Evolutionary conservation across 2,113 vertebrate genomes (phyloP), one percentile per base, ranked within the genome.

Genomic region (Edolisoma coerulescens): DNA sequence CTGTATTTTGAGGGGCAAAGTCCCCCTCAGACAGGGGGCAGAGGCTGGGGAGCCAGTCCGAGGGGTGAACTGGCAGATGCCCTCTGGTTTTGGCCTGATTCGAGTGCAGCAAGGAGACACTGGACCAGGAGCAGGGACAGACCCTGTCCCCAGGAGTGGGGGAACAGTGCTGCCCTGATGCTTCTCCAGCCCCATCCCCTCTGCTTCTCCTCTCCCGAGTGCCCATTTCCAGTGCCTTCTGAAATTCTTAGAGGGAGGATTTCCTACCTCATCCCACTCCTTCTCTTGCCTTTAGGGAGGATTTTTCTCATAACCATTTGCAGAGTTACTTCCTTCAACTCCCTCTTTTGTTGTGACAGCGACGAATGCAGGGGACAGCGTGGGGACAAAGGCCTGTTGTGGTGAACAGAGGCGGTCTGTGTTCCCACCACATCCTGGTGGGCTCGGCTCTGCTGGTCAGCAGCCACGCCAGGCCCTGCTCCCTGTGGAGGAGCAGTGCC

Each of bases 201-300:
- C 33, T 41, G 45, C 32, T 52, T 30, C 41, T 82, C 26, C 20
- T 75, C 70, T 87, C 35, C 42, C 0, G 0, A 6, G 45, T 47
- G 15, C 45, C n/a, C 0, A 0, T 61, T 89, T 84, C 69, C 47
- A 87, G 1, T 0, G 0, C 35, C 39, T 69, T 33, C 41, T 54
- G 26, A 75, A 70, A 23, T 75, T 69, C 32, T 33, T 35, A 10
- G 37, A 64, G 39, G 23, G 16, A 64, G 21, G 16, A 22, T 75
- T 67, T 63, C 33, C n/a, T 16, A 4, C 42, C n/a, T 65, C 28
- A 23, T 39, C n/a, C 26, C 16, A 42, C 24, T 19, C 17, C 18
- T 61, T 35, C 20, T 53, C 28, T 78, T 7, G 7, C 22, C 61
- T 89, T 78, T 39, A 13, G 37, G 10, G 33, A 78, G 45, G 56